A percentile compares a stretch with the other conserved stretches of the same genome.
phyloP scores from a whole-genome alignment of 35 echinoderm and acorn worm species.

The Apostichopus parvimensis region DNA sequence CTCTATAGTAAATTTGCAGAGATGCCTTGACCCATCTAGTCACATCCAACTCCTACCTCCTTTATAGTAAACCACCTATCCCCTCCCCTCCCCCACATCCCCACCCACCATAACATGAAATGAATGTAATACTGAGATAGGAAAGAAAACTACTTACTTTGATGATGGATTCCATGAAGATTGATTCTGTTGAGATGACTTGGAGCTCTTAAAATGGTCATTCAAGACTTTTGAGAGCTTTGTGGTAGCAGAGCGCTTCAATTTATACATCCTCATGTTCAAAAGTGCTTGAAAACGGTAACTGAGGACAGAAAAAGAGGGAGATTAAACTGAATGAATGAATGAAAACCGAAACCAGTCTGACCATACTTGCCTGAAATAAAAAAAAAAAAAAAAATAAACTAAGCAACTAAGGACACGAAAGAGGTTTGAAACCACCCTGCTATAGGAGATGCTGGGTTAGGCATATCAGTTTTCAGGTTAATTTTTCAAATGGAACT shows the following conservation, averaged over 20 bases:
- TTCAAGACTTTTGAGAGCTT: constrained; percentile 74
- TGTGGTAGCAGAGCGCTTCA: constrained; percentile 65
- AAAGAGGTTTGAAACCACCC: too few relatives aligned
- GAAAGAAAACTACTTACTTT: constrained; percentile 66
- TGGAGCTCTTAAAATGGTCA: constrained; percentile 92
- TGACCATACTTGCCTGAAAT: too few relatives aligned
- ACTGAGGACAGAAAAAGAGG: constrained; percentile 56
- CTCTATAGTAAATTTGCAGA: too few relatives aligned
- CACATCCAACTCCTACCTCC: too few relatives aligned
- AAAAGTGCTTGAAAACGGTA: constrained; percentile 92
- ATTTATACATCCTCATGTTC: constrained; percentile 93
- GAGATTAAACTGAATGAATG: background rate
- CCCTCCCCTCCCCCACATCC: background rate
- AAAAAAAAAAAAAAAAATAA: background rate
- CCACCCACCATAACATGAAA: too few relatives aligned
- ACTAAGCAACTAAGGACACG: background rate
- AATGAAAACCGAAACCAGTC: too few relatives aligned
- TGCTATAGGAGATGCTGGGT: too few relatives aligned
- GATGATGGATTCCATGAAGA: constrained; percentile 86
- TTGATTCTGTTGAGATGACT: constrained; percentile 80
- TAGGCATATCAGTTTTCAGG: too few relatives aligned
- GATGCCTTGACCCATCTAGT: too few relatives aligned
- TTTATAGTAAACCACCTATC: background rate
- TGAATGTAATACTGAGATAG: background rate
- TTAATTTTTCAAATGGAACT: too few relatives aligned